Evolutionary conservation across 53 echinoderm and acorn worm genomes (phyloP).

Genomic region (Stichopus horrens): DNA sequence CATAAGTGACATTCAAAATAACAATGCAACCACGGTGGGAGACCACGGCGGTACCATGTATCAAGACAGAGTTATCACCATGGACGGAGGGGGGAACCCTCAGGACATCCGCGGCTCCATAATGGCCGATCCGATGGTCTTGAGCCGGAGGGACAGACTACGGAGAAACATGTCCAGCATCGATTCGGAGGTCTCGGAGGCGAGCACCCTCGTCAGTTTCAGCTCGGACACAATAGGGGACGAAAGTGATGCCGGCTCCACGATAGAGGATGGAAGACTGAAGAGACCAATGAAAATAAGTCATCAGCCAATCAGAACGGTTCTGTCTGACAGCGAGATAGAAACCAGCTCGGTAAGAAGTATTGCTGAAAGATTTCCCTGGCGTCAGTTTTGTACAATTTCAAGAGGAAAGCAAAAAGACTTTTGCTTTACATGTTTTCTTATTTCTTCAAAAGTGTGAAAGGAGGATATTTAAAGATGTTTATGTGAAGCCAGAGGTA

Average conservation of each 20-base stretch:
- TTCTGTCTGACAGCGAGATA: constrained; percentile 93
- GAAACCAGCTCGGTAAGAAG: constrained; percentile 81
- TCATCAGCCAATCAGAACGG: constrained; percentile 89
- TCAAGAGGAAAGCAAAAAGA: no score
- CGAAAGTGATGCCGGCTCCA: constrained; percentile 91
- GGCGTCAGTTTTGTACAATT: no score
- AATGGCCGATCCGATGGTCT: constrained; percentile 3
- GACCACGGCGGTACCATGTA: constrained; percentile 52
- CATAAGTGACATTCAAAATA: constrained; percentile 73
- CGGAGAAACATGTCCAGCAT: constrained; percentile 79
- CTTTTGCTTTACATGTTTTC: no score
- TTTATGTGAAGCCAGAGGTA: no score
- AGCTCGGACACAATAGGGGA: constrained; percentile 92
- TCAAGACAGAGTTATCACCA: not conserved
- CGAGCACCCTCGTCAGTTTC: constrained; percentile 92
- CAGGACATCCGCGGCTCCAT: not conserved
- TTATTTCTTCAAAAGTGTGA: no score
- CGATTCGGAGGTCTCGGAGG: constrained; percentile 93
- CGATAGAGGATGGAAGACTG: constrained; percentile 62
- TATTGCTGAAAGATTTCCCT: no score
- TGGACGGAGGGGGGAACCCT: not conserved
- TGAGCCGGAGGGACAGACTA: constrained; percentile 56
- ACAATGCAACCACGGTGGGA: constrained; percentile 55
- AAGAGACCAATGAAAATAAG: constrained; percentile 75
- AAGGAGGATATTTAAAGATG: no score